These are phyloP conservation scores for Listrodromus nycthemerus DNA, from an alignment of 2,888 invertebrate genomes.

Conservation along the genomic window DNA sequence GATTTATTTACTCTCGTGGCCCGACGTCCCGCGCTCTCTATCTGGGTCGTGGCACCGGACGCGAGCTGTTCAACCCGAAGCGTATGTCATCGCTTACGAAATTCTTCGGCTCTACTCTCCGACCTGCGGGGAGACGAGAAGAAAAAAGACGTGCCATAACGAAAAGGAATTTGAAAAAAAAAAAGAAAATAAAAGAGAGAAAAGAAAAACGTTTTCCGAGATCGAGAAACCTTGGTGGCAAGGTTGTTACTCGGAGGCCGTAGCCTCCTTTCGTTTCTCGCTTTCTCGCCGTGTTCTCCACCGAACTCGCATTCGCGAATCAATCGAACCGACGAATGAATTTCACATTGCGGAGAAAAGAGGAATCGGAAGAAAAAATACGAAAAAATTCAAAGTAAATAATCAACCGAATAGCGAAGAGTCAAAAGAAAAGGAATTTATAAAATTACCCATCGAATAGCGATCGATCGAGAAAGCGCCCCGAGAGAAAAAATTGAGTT, in stretches of 20 bases:
- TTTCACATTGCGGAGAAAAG: slow-evolving; percentile 16
- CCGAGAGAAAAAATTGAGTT: slow-evolving; percentile 15
- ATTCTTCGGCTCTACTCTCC: slow-evolving; percentile 36
- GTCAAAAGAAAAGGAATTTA: too few species aligned
- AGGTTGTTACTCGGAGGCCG: slow-evolving; percentile 43
- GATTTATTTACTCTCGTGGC: slow-evolving; percentile 57
- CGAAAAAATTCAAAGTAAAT: neutral
- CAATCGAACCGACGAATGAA: neutral
- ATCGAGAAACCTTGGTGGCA: slow-evolving; percentile 40
- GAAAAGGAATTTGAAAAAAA: slow-evolving; percentile 4
- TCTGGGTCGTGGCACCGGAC: slow-evolving; percentile 52
- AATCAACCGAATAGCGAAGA: slow-evolving; percentile 29
- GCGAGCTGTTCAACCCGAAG: slow-evolving; percentile 23
- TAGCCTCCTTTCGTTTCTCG: slow-evolving; percentile 12
- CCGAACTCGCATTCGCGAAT: neutral
- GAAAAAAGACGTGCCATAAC: neutral
- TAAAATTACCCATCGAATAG: slow-evolving; percentile 13
- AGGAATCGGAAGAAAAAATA: neutral
- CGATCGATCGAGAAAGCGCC: slow-evolving; percentile 8
- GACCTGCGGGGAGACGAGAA: slow-evolving; percentile 27
- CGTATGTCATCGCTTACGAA: slow-evolving; percentile 49
- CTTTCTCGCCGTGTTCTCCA: neutral
- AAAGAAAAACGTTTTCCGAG: slow-evolving; percentile 24
- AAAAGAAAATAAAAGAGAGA: neutral
- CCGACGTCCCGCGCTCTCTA: slow-evolving; percentile 24